phyloP scores from a whole-genome alignment of 2,113 vertebrate genomes.

The Alexandromys fortis region DNA sequence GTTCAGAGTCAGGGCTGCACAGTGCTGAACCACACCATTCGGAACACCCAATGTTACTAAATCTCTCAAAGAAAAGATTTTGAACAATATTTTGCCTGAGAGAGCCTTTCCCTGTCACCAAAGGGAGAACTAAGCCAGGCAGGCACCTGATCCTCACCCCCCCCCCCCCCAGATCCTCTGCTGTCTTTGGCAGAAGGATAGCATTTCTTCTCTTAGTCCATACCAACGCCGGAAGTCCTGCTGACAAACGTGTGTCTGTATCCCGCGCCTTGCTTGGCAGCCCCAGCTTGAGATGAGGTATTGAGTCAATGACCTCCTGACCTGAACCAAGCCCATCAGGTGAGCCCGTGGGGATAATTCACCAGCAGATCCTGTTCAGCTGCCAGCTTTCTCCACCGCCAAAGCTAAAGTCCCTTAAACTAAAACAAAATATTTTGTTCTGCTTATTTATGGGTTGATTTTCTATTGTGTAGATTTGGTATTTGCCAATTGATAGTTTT shows the following conservation, averaged over 20 bases:
- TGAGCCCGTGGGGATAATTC: not conserved
- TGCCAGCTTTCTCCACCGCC: not conserved
- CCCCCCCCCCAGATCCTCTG: too few relatives aligned
- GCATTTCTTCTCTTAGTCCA: not conserved
- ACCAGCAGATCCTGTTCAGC: not conserved
- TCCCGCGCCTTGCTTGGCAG: not conserved
- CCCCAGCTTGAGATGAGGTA: fast-evolving
- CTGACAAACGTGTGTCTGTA: not conserved
- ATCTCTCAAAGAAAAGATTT: not conserved
- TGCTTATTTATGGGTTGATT: slow-evolving; percentile 32
- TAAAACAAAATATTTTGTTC: not conserved
- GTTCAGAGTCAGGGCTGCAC: not conserved
- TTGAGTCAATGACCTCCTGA: not conserved
- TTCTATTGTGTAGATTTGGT: not conserved
- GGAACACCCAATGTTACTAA: not conserved
- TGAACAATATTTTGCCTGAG: not conserved
- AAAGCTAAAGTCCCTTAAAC: not conserved
- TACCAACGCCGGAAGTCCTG: not conserved
- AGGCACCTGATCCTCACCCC: too few relatives aligned
- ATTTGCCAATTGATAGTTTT: slow-evolving; percentile 25
- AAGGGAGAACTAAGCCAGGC: not conserved
- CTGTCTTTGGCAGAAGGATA: not conserved
- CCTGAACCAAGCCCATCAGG: not conserved
- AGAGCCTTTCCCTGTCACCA: not conserved
- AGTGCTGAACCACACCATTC: not conserved